Evolutionary conservation across 64 coral and sea anemone genomes (phyloP).

Genomic region (Exaiptasia diaphana): DNA sequence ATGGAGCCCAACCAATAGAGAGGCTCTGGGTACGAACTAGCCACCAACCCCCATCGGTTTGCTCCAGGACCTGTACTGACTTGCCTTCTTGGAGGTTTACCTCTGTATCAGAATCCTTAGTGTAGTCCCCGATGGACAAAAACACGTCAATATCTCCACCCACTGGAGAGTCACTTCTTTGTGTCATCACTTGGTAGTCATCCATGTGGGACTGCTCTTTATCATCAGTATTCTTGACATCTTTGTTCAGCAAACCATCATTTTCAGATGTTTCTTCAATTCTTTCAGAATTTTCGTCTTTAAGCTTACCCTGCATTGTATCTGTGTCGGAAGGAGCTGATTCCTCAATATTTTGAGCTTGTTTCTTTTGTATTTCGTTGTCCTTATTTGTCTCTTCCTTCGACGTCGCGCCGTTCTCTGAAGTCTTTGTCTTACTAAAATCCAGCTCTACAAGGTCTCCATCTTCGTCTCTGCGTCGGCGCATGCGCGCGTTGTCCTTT

Average conservation of each 20-base stretch:
- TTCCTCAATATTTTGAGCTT: background rate
- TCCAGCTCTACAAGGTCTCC: constrained; percentile 19
- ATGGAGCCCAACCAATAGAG: constrained; percentile 83
- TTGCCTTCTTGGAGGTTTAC: constrained; percentile 60
- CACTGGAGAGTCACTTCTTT: background rate
- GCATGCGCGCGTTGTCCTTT: background rate
- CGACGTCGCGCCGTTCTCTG: background rate
- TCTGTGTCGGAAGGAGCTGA: background rate
- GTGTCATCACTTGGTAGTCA: background rate
- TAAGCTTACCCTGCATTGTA: background rate
- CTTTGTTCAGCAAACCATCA: background rate
- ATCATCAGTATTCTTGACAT: background rate
- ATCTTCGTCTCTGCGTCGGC: constrained; percentile 8
- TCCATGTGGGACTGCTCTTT: background rate
- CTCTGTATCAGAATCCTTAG: constrained; percentile 53
- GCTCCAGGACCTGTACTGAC: constrained; percentile 56
- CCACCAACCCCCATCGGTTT: constrained; percentile 83
- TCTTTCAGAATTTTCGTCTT: background rate
- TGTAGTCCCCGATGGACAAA: constrained; percentile 28
- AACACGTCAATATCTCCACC: background rate
- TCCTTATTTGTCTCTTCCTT: background rate
- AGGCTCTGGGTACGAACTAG: constrained; percentile 53
- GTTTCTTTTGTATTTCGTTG: too few species aligned
- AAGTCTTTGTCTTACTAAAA: background rate
- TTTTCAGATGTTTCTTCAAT: background rate